Base-by-base conservation (phyloP, 2,113 vertebrate genomes). In the Anas platyrhynchos region DNA sequence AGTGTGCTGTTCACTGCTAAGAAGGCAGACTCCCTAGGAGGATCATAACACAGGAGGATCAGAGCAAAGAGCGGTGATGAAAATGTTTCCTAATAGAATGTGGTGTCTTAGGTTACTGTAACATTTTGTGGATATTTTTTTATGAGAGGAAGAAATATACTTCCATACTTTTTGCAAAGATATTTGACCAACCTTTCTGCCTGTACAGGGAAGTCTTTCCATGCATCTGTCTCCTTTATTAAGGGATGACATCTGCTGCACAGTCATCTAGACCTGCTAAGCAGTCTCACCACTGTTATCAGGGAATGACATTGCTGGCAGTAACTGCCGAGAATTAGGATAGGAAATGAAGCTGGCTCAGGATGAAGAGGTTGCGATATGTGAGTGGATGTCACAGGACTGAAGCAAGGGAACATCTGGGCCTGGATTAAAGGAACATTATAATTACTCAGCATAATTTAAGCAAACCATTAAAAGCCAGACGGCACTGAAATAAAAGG, bases 371-470 rank as follows among this genome's bases (percentile, higher is more conserved):
- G 29, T 22, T 71, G 75, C 1, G 9, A 77, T 58, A 61, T 46
- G 26, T 80, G 79, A 27, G 43, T 76, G 75, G 27, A 52, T 95
- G 56, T 71, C 87, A 96, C 68, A 92, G 95, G 76, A 69, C n/a
- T 85, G 15, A 22, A 41, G 78, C 36, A 61, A 89, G 27, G 69
- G 52, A 94, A 75, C 78, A 91, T 88, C 63, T 91, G 93, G 69
- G 52, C 27, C 46, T 55, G 48, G 31, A 41, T 89, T 91, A 91
- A 83, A 95, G 63, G 66, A 81, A 44, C 2, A 9, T 54, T 69
- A 38, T 56, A 87, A 92, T 96, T 96, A 94, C 69, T 91, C 86
- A 77, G 78, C 90, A 90, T 18, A 86, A 86, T 95, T 77, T 88
- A 86, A 89, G 82, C 0, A 2, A 84, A 18, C 29, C 25, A 29